Conservation (phyloP, 2,888 invertebrate species). For the Dastarcus helophoroides region DNA sequence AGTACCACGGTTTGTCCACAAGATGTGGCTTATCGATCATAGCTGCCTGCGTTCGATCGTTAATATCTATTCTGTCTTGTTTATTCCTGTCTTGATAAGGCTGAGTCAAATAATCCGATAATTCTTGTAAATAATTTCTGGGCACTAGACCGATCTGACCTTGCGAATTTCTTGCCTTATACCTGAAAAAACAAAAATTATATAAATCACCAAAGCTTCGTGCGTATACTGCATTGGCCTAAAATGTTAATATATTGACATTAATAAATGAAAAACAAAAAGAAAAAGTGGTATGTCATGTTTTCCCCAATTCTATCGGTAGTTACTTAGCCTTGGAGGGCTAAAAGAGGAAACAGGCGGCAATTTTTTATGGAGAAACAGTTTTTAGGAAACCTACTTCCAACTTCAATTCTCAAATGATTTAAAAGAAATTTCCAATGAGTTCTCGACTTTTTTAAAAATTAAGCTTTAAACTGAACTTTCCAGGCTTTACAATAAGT, state of each 20-base stretch:
- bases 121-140: slow-evolving; percentile 85
- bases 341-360: too few species aligned
- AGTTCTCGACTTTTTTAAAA: too few species aligned
- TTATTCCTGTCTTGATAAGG: slow-evolving; percentile 53
- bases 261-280: neutral
- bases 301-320: too few species aligned
- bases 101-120: slow-evolving; percentile 79
- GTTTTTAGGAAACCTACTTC: too few species aligned
- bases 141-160: slow-evolving; percentile 94
- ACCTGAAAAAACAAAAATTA: slow-evolving; percentile 35
- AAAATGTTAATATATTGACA: neutral
- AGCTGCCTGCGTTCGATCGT: slow-evolving; percentile 32
- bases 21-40: slow-evolving; percentile 54
- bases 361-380: too few species aligned
- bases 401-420: too few species aligned
- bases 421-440: too few species aligned
- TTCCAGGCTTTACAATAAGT: too few species aligned
- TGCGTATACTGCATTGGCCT: neutral
- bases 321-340: too few species aligned
- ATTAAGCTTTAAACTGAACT: too few species aligned
- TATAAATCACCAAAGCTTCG: too few species aligned
- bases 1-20: slow-evolving; percentile 90
- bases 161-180: slow-evolving; percentile 84
- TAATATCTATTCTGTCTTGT: slow-evolving; percentile 31
- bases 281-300: too few species aligned